Evolutionary conservation across 2,113 vertebrate species (phyloP).

Genomic region (Nycticorax nycticorax): DNA sequence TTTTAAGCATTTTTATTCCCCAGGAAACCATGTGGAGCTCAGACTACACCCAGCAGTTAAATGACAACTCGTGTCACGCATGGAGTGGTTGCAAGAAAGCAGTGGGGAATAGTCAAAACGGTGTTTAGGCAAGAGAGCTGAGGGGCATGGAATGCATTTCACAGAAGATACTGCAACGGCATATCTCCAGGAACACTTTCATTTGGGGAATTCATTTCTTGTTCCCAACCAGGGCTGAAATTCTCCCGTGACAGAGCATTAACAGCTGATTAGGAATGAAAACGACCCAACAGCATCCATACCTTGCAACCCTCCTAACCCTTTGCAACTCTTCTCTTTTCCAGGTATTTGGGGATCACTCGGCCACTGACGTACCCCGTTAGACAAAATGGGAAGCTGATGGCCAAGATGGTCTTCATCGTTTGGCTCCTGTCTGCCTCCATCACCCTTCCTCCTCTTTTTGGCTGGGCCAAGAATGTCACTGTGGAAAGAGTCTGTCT

Average conservation of each 20-base stretch:
- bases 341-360: slow-evolving; percentile 76
- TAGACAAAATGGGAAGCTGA: slow-evolving; percentile 74
- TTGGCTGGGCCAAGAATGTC: slow-evolving; percentile 77
- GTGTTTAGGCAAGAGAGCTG: background rate
- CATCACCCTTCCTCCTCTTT: slow-evolving; percentile 74
- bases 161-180: background rate
- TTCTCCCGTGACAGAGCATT: background rate
- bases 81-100: background rate
- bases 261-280: fast-evolving
- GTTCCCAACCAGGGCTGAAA: background rate
- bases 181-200: fast-evolving
- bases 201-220: background rate
- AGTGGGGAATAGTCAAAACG: fast-evolving
- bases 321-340: background rate
- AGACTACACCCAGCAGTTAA: background rate
- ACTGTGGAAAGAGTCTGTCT: slow-evolving; percentile 72
- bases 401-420: slow-evolving; percentile 78
- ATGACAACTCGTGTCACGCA: fast-evolving
- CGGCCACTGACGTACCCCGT: slow-evolving; percentile 71
- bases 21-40: background rate
- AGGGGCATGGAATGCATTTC: background rate
- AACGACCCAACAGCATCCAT: background rate
- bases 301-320: background rate
- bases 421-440: slow-evolving; percentile 78
- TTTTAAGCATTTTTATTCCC: background rate